Base-by-base conservation (phyloP, 1,140 invertebrate species). In the Ceratoteleas bidentatus region DNA sequence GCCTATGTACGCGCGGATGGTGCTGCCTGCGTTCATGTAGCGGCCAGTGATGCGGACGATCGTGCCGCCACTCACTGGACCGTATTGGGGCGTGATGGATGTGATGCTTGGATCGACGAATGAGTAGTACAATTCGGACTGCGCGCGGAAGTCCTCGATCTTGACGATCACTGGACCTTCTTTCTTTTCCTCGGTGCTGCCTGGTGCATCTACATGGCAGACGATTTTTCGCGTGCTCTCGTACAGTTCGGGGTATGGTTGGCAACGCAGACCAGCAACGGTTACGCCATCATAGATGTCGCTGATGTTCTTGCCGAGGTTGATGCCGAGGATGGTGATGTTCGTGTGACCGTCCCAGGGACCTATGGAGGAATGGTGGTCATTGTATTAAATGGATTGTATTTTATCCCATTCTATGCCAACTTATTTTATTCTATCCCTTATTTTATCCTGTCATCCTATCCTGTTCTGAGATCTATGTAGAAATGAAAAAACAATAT, bases 331-430 rank as follows among this genome's bases (percentile, higher is more conserved):
- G 69, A 99, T 99, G 6, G 98, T 99, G 53, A 99, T 96, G 87
- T 97, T 97, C 9, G 99, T 99, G 9, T 98, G 98, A 24, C 99
- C 96, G 88, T 97, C 96, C 96, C 96, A 97, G 0, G 96, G 96
- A 0, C 96, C 81, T 80, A 54, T 38, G 40, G n/a, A 5, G 6
- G 11, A 11, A 24, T 24, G 1, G 24, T 24, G 24, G 24, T 24
- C 4, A 24, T 24, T 24, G 4, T 24, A 2, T 24, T 24, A 24
- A 24, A 24, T 2, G 24, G 1, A 24, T 24, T 24, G 24, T 24
- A 24, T 24, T 24, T 24, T 24, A 24, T 24, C 4, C 4, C 24
- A 24, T 24, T 4, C 24, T 24, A 24, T 24, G 1, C 24, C 4
- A 24, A 2, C 24, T 24, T 24, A 24, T 24, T 4, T 4, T 24